Evolutionary conservation across 1,140 invertebrate genomes (phyloP).

Genomic region (Neodiprion lecontei): DNA sequence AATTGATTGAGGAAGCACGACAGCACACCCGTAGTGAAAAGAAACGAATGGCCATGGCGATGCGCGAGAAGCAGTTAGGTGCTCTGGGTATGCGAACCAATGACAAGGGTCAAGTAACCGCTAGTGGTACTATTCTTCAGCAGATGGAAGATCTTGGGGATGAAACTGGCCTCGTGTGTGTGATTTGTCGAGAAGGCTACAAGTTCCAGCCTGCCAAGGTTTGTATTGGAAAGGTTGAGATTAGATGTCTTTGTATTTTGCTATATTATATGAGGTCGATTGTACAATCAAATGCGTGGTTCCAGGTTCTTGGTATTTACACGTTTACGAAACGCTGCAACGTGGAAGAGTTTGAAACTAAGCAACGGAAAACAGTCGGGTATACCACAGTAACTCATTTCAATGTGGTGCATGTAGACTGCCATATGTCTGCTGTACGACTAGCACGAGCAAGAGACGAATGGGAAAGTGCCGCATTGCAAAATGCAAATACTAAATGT

Average conservation of each 20-base stretch:
- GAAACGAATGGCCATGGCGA: slow-evolving; percentile 97
- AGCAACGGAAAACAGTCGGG: slow-evolving; percentile 81
- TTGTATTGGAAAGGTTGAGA: slow-evolving; percentile 10
- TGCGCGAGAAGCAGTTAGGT: slow-evolving; percentile 93
- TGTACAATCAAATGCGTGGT: slow-evolving; percentile 36
- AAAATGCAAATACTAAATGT: slow-evolving; percentile 97
- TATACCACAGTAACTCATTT: slow-evolving; percentile 98
- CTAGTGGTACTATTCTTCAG: slow-evolving; percentile 87
- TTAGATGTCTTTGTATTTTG: not conserved
- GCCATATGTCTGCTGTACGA: slow-evolving; percentile 94
- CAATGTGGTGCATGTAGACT: slow-evolving; percentile 98
- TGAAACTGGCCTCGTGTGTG: slow-evolving; percentile 95
- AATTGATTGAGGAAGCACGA: slow-evolving; percentile 89
- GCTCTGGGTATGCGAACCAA: slow-evolving; percentile 95
- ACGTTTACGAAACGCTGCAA: slow-evolving; percentile 96
- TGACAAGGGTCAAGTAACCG: slow-evolving; percentile 91
- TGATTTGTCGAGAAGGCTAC: slow-evolving; percentile 97
- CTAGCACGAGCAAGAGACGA: slow-evolving; percentile 83
- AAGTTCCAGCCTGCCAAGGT: slow-evolving; percentile 90
- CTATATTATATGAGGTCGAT: slow-evolving; percentile 32
- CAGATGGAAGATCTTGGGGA: slow-evolving; percentile 95
- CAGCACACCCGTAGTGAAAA: slow-evolving; percentile 94
- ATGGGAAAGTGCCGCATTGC: slow-evolving; percentile 96
- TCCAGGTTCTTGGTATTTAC: slow-evolving; percentile 88
- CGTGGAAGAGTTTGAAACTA: slow-evolving; percentile 93